Base-by-base conservation (phyloP, 2,113 vertebrate species). In the Erpornis zantholeuca region DNA sequence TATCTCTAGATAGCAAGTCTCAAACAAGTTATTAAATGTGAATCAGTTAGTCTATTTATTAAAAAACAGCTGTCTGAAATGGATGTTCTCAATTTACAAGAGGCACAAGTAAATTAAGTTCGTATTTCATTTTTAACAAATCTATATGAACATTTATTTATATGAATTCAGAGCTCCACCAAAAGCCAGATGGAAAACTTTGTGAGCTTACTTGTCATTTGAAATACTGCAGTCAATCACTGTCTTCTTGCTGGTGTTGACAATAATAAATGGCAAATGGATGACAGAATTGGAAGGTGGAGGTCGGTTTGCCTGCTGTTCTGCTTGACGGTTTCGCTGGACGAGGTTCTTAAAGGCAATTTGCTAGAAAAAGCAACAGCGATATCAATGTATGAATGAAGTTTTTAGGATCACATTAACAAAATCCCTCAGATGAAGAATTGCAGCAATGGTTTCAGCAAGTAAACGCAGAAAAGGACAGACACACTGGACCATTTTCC, bases 161-260 rank as follows among this genome's bases (percentile, higher is more conserved):
- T 5, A 82, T 7, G 4, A 93, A 68, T 15, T 57, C 49, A 17
- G 2, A 50, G 25, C 9, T 71, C 21, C 28, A 64, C 25, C 31
- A 76, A 49, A 91, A 73, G 24, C 6, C 36, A 40, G 27, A 59
- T 0, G 54, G 33, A 50, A 92, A 89, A 29, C 31, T 73, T 33
- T 7, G 12, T 44, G 49, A 63, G 98, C 98, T 52, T 98, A 99
- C 99, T 99, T 99, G 98, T 99, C 99, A 47, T 99, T 99, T 83
- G 99, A 99, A 98, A 99, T 99, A 98, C 99, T 99, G 98, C 99
- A 99, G 98, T 99, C 99, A 11, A 99, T 99, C 97, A 99, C 99
- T 0, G 99, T 99, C 97, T 99, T 99, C 98, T 99, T 99, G 99
- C 99, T 99, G 99, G 99, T 99, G 98, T 99, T 99, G 92, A 99